These are phyloP conservation scores for Halcyon badia DNA, from an alignment of 2,797 vertebrate species.

Conservation along the genomic window DNA sequence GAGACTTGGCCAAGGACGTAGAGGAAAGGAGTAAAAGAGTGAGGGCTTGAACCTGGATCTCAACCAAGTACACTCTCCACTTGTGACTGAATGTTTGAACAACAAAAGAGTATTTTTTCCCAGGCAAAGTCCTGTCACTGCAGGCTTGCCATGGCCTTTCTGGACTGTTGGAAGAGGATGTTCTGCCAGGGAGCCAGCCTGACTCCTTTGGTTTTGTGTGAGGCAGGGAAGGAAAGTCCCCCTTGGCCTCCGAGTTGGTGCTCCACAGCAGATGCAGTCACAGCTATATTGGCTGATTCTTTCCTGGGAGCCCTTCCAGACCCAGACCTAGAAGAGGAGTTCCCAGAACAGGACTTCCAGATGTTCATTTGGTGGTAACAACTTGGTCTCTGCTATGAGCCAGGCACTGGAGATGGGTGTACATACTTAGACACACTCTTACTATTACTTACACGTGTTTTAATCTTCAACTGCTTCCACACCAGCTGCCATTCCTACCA, in stretches of 20 bases:
- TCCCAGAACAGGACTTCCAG: background rate
- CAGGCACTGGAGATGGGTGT: background rate
- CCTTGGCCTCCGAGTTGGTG: background rate
- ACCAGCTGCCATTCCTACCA: background rate
- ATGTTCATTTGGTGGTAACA: background rate
- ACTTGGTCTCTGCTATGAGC: background rate
- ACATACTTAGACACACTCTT: background rate
- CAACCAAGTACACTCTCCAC: background rate
- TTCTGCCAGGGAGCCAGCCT: conserved; percentile 29
- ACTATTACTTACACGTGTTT: background rate
- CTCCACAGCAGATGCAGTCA: background rate
- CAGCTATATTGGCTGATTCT: background rate
- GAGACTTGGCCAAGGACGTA: background rate
- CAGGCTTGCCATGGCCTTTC: background rate
- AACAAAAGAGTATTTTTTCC: conserved; percentile 2
- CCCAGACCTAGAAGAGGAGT: background rate
- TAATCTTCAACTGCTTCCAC: background rate
- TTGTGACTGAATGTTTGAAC: conserved; percentile 31
- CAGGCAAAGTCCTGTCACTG: background rate
- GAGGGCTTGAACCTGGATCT: conserved; percentile 30
- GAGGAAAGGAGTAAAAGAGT: conserved; percentile 1
- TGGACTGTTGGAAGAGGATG: background rate
- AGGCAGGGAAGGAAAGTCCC: background rate
- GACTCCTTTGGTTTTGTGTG: background rate
- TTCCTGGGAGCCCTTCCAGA: conserved; percentile 9